Evolutionary conservation across 2,888 invertebrate genomes (phyloP), one percentile per base, ranked within the genome.

Genomic region (Tyria jacobaeae): DNA sequence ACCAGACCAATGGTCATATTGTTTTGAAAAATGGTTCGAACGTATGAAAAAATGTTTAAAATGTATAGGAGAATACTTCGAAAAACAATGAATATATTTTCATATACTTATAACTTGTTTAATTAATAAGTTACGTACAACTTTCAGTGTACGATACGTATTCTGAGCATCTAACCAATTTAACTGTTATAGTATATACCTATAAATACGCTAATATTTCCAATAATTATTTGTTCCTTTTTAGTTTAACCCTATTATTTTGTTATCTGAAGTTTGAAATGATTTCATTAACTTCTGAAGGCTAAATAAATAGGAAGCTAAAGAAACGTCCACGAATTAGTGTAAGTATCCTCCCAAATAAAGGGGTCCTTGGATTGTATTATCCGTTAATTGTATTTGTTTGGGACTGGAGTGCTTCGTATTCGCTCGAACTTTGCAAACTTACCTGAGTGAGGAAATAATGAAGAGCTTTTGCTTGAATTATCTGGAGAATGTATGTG

Each of bases 311-410:
- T 24, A 57, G 39, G 44, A 52, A 57, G 37, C 27, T 21, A 57
- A 48, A 57, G 51, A 35, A 56, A 52, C 47, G 44, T 52, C 39
- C 39, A 52, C 50, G 64, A 74, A 76, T 76, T 76, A 76, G 71
- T 48, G 62, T 62, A 69, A 76, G 76, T 76, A 76, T 62, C 66
- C 51, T 44, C 35, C 60, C 47, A 62, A 67, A 65, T 64, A 64
- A 74, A 70, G 68, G 60, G 73, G 57, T 61, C 66, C 64, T 59
- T 62, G 58, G 59, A 53, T 44, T 21, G 58, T 44, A 60, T 54
- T 50, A 51, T 41, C 24, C 53, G 61, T 66, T 76, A 76, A 76
- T 76, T 76, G 64, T 76, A 59, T 76, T 76, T 76, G 72, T 72
- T 74, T 55, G 49, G 70, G 70, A 47, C 57, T 25, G 41, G 68